Conservation (phyloP, 1,140 invertebrate genomes). For the Drosophila pandora region DNA sequence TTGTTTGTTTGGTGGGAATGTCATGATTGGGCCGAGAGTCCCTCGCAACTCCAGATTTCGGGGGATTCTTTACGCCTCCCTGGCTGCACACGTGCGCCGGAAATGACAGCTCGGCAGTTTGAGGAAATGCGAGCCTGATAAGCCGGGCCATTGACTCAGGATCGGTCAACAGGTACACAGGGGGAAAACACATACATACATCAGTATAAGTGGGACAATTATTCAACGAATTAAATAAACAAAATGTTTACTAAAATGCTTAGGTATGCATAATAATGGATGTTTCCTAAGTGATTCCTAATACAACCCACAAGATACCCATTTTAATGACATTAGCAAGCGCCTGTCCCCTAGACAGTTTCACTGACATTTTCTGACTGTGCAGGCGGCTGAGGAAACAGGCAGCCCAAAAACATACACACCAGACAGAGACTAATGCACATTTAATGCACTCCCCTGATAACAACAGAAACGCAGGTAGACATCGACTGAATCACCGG, state of each 20-base stretch:
- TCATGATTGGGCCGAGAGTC: conserved; percentile 23
- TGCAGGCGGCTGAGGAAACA: conserved; percentile 16
- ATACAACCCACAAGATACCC: background rate
- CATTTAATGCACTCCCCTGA: conserved; percentile 52
- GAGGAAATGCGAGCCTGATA: conserved; percentile 50
- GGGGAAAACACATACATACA: conserved; percentile 1
- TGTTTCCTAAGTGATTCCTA: no score
- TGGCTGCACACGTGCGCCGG: conserved; percentile 67
- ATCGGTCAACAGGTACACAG: conserved; percentile 12
- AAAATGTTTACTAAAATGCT: background rate
- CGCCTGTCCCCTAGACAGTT: background rate
- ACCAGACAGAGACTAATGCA: conserved; percentile 48
- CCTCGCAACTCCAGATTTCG: conserved; percentile 1
- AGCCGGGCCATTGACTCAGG: conserved; percentile 18
- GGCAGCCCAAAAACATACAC: conserved; percentile 24
- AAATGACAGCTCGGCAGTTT: conserved; percentile 60
- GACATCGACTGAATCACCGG: conserved; percentile 51
- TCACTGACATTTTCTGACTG: conserved; percentile 1
- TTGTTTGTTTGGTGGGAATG: conserved; percentile 55
- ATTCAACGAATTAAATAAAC: background rate
- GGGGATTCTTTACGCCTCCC: conserved; percentile 46
- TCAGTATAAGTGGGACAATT: no score
- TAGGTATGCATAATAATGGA: no score
- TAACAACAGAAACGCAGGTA: conserved; percentile 61
- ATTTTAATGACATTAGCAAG: background rate